Conservation (phyloP, 1,140 invertebrate genomes). For the Drosophila auraria region DNA sequence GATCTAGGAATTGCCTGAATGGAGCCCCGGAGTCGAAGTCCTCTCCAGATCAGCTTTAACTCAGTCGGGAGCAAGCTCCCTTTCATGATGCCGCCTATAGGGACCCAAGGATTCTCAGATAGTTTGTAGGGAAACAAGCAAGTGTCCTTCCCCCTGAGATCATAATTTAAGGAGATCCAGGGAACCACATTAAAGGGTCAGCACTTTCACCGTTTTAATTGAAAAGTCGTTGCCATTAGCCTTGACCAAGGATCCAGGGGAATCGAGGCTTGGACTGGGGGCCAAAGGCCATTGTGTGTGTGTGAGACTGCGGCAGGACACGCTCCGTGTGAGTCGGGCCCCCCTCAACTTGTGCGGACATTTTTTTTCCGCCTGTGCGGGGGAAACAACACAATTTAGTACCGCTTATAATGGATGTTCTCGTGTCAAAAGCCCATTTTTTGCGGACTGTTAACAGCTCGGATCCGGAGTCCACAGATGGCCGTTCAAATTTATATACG, state of each 20-base stretch:
- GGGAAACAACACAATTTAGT: slow-evolving; percentile 78
- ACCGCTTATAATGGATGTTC: slow-evolving; percentile 71
- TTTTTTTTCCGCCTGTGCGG: slow-evolving; percentile 9
- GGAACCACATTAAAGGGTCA: neutral
- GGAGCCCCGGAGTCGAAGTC: neutral
- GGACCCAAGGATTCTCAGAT: neutral
- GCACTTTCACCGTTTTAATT: slow-evolving; percentile 9
- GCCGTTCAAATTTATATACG: slow-evolving; percentile 29
- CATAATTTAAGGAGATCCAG: neutral
- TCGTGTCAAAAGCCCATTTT: slow-evolving; percentile 83
- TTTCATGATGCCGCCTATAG: slow-evolving; percentile 8
- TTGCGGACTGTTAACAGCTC: slow-evolving; percentile 51
- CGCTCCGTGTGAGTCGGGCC: slow-evolving; percentile 15
- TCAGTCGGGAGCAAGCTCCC: neutral
- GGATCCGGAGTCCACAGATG: slow-evolving; percentile 17
- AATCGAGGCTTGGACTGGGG: too few relatives aligned
- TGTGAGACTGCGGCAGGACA: slow-evolving; percentile 35
- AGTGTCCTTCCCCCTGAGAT: neutral
- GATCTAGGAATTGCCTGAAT: slow-evolving; percentile 8
- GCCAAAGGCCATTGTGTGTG: slow-evolving; percentile 8
- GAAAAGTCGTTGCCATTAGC: slow-evolving; percentile 37
- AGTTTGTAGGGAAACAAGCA: neutral
- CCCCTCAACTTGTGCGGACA: slow-evolving; percentile 6
- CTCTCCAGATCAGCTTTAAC: slow-evolving; percentile 24
- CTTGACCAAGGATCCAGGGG: neutral